These are phyloP conservation scores for Perizoma affinitatum DNA, from an alignment of 2,888 invertebrate species.

Conservation along the genomic window DNA sequence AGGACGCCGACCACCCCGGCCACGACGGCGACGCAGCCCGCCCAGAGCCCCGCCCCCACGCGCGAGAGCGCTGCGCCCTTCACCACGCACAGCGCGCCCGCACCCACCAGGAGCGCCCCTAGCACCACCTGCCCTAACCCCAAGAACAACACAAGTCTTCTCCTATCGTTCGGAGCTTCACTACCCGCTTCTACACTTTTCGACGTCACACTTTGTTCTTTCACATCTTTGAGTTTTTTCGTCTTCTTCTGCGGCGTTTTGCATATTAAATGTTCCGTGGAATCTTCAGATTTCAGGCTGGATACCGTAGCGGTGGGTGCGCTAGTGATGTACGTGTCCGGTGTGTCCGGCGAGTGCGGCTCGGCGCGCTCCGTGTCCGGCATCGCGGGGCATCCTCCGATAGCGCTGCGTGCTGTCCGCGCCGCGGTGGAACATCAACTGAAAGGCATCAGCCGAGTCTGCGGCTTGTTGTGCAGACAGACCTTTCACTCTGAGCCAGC, in stretches of 20 bases:
- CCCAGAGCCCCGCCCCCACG: conserved; percentile 88
- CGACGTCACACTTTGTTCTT: conserved; percentile 68
- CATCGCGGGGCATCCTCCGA: conserved; percentile 40
- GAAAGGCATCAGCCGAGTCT: conserved; percentile 11
- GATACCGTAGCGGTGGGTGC: conserved; percentile 72
- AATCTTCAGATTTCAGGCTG: conserved; percentile 79
- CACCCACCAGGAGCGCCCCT: conserved; percentile 85
- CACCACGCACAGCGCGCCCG: conserved; percentile 86
- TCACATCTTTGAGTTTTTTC: conserved; percentile 52
- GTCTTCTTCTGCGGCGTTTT: conserved; percentile 75
- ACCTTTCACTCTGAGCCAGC: conserved; percentile 17
- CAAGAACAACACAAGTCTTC: conserved; percentile 77
- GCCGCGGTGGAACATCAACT: conserved; percentile 14
- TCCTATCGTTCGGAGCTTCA: conserved; percentile 48
- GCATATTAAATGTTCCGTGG: conserved; percentile 84
- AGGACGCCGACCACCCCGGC: conserved; percentile 86
- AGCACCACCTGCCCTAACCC: conserved; percentile 86
- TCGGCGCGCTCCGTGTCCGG: conserved; percentile 46
- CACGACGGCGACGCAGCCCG: conserved; percentile 85
- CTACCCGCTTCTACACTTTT: conserved; percentile 73
- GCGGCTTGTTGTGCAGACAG: not conserved
- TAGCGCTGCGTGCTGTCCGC: conserved; percentile 32
- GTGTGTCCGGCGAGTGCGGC: conserved; percentile 30
- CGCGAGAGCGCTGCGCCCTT: conserved; percentile 84
- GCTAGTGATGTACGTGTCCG: conserved; percentile 52